Conservation (phyloP, 2,113 vertebrate species). For the Vireo altiloquus region DNA sequence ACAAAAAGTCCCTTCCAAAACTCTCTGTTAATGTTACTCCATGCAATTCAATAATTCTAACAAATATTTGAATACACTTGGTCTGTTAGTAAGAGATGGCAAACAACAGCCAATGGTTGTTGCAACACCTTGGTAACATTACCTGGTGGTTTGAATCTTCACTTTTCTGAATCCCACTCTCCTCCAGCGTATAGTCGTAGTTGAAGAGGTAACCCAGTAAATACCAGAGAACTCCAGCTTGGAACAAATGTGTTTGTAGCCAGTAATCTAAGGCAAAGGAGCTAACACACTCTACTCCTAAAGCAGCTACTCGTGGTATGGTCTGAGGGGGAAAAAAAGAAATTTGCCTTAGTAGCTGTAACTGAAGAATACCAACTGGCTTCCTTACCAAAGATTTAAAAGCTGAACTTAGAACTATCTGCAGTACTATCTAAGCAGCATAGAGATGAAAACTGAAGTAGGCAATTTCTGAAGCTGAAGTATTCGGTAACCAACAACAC, state of each 20-base stretch:
- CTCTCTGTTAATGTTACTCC: not conserved
- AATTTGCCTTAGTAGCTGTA: not conserved
- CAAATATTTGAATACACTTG: not conserved
- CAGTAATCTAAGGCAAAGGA: slow-evolving; percentile 97
- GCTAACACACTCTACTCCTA: slow-evolving; percentile 91
- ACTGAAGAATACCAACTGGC: not conserved
- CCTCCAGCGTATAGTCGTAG: slow-evolving; percentile 96
- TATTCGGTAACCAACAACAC: not conserved
- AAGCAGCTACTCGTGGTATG: slow-evolving; percentile 85
- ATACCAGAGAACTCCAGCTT: slow-evolving; percentile 95
- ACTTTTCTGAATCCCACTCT: slow-evolving; percentile 93
- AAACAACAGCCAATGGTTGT: not conserved
- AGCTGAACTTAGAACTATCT: no score
- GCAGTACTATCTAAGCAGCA: no score
- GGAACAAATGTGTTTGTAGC: slow-evolving; percentile 93
- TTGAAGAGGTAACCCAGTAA: slow-evolving; percentile 91
- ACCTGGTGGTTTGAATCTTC: slow-evolving; percentile 97
- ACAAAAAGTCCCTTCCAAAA: not conserved
- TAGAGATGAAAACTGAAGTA: not conserved
- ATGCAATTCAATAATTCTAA: not conserved
- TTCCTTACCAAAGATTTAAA: not conserved
- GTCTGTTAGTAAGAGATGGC: not conserved
- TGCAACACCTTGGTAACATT: not conserved
- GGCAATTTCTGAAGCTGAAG: not conserved
- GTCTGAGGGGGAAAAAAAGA: slow-evolving; percentile 59